Base-by-base conservation (phyloP, 2,797 vertebrate species). In the Holocentrus rufus region DNA sequence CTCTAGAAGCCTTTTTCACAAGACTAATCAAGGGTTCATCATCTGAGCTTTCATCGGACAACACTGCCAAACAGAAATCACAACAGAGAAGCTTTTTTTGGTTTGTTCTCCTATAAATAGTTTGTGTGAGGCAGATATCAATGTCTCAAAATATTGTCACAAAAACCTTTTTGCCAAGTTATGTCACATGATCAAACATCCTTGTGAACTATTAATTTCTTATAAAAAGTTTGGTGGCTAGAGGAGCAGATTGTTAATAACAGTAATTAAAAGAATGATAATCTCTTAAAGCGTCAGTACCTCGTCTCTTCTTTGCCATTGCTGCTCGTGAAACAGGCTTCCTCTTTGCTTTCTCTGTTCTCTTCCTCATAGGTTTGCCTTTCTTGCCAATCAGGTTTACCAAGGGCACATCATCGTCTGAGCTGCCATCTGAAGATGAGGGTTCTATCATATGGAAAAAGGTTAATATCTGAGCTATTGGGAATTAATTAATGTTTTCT, bases 11-110 rank as follows among this genome's bases (percentile, higher is more conserved):
- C 70, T 80, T 90, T 70, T 86, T 84, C 50, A 36, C 53, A 0
- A 79, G 2, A 23, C 67, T 78, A 27, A 76, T 76, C 61, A 84
- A 61, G 0, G 90, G 83, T 59, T 90, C 87, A 1, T 91, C 82
- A 0, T 89, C 89, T 0, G 89, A 89, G 83, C 83, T 86, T 7
- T 82, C 80, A 3, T 82, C 82, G 0, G 67, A 52, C 7, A 3
- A 14, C 27, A 36, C 91, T 91, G 82, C 3, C 3, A 55, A 72
- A 77, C 5, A 54, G 64, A 18, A 64, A 23, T 2, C 7, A 66
- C 62, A 71, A n/a, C 11, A 20, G 3, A 13, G 22, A 57, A 0
- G 22, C 36, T 27, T 27, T 27, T 27, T 27, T 49, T 8, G 54
- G n/a, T 11, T 3, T 42, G 39, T 42, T 42, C 13, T 42, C 10